Conservation (phyloP, 1,140 invertebrate genomes). For the Aporrectodea caliginosa region DNA sequence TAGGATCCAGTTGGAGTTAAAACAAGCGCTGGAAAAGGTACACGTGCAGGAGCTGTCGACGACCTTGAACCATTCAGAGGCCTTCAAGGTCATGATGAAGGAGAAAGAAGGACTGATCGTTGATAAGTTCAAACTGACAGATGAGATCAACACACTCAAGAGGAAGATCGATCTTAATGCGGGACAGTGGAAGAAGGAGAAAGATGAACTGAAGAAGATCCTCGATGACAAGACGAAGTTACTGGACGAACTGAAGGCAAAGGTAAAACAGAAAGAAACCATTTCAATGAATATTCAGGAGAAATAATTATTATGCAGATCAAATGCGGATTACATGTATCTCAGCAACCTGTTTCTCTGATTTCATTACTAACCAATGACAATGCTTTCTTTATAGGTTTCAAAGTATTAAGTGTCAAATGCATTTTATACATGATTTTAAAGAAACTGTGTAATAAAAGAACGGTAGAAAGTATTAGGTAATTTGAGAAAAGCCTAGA, state of each 20-base stretch:
- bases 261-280: neutral
- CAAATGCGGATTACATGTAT: no score
- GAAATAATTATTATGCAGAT: no score
- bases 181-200: constrained; percentile 18
- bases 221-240: constrained; percentile 25
- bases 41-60: neutral
- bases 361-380: no score
- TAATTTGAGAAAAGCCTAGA: no score
- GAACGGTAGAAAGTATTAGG: no score
- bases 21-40: constrained; percentile 18
- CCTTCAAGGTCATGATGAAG: constrained; percentile 22
- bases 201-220: constrained; percentile 27
- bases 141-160: constrained; percentile 24
- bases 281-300: no score
- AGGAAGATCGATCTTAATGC: neutral
- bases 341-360: no score
- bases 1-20: constrained; percentile 27
- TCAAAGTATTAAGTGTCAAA: no score
- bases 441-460: no score
- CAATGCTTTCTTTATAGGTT: no score
- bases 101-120: constrained; percentile 33
- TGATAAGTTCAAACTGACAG: constrained; percentile 33
- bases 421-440: no score
- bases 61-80: constrained; percentile 20
- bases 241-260: constrained; percentile 18